phyloP scores from a whole-genome alignment of 1,140 invertebrate genomes.

The Pogonus chalceus region DNA sequence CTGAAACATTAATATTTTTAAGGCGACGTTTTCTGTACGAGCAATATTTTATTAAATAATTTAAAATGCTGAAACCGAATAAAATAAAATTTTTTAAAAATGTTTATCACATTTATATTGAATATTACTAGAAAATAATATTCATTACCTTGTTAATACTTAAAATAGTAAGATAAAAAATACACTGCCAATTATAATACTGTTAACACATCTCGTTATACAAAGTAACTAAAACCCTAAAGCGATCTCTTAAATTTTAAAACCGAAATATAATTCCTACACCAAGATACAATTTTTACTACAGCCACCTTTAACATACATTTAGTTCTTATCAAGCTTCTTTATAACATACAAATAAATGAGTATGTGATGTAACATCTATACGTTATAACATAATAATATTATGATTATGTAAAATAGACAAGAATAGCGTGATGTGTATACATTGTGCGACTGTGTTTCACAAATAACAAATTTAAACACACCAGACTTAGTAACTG shows the following conservation, averaged over 20 bases:
- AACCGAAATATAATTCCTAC: neutral
- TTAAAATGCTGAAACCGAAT: no score
- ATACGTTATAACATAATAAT: neutral
- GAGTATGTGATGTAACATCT: neutral
- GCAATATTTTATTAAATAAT: no score
- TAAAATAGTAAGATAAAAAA: neutral
- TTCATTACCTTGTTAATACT: neutral
- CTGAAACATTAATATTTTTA: no score
- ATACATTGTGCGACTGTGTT: neutral
- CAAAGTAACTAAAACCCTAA: neutral
- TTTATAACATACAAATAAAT: neutral
- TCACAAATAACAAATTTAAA: neutral
- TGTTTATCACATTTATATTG: neutral
- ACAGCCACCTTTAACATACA: neutral
- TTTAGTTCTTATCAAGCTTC: neutral
- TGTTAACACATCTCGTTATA: neutral
- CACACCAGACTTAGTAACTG: neutral
- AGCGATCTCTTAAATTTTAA: neutral
- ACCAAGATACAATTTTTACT: neutral
- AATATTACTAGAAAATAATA: neutral
- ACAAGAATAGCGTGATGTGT: neutral
- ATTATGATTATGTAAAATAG: neutral
- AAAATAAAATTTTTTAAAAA: neutral
- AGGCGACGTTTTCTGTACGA: no score
- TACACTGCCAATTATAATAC: neutral